These are phyloP conservation scores for Mnemiopsis leidyi DNA, from an alignment of 37 sponge, comb jelly and placozoan genomes.

Conservation along the genomic window DNA sequence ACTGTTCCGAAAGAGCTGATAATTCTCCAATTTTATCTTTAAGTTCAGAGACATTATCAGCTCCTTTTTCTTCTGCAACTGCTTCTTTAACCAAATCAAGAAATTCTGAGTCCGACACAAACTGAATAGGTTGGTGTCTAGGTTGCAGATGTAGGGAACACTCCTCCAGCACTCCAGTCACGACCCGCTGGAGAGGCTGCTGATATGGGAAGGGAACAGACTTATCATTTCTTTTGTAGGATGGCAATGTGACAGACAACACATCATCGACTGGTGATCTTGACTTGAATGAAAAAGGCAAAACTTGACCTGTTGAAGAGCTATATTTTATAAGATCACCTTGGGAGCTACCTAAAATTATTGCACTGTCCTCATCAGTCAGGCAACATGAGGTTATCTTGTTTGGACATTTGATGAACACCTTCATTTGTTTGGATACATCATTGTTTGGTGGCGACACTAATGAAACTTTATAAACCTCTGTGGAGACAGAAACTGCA, in stretches of 20 bases:
- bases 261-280: not conserved
- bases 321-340: conserved; percentile 12
- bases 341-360: not conserved
- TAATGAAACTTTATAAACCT: conserved; percentile 38
- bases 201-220: conserved; percentile 13
- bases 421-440: not conserved
- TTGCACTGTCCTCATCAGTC: not conserved
- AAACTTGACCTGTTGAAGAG: not conserved
- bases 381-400: conserved; percentile 32
- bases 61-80: conserved; percentile 9
- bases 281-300: conserved; percentile 5
- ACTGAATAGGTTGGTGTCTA: not conserved
- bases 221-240: conserved; percentile 6
- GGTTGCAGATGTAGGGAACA: not conserved
- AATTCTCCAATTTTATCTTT: conserved; percentile 20
- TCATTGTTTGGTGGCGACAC: not conserved
- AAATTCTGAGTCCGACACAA: not conserved
- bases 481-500: conserved; percentile 2
- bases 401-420: conserved; percentile 6
- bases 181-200: conserved; percentile 3
- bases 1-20: not conserved
- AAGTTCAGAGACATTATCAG: not conserved
- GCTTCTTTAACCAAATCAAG: not conserved
- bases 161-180: not conserved
- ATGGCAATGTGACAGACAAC: not conserved